phyloP scores from a whole-genome alignment of 2,797 vertebrate genomes.

The Orestias chungarensis region DNA sequence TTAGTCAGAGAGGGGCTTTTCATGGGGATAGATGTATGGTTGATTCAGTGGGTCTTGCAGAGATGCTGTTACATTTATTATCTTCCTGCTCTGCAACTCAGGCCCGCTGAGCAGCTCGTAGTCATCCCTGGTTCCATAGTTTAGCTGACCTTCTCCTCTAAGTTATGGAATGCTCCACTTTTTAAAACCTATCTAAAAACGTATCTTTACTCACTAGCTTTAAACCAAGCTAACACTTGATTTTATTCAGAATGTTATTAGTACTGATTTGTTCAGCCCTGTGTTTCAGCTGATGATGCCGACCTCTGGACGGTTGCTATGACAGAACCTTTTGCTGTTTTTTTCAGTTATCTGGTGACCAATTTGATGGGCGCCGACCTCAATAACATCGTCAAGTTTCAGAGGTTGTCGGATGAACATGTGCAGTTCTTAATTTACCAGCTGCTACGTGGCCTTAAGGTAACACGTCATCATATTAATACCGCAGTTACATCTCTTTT shows the following conservation, averaged over 20 bases:
- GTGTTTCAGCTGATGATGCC: too few relatives aligned
- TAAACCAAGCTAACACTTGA: too few relatives aligned
- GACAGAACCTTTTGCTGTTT: constrained; percentile 31
- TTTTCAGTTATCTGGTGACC: constrained; percentile 92
- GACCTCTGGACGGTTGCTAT: constrained; percentile 60
- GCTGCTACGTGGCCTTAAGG: constrained; percentile 95
- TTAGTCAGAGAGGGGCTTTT: constrained; percentile 6
- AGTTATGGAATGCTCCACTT: too few relatives aligned
- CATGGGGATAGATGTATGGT: constrained; percentile 10
- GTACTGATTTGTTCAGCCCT: too few relatives aligned
- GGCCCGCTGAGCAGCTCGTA: too few relatives aligned
- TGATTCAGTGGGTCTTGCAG: constrained; percentile 18
- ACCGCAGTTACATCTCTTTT: background rate
- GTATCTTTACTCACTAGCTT: too few relatives aligned
- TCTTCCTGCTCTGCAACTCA: too few relatives aligned
- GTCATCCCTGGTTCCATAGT: too few relatives aligned
- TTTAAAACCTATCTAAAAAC: too few relatives aligned
- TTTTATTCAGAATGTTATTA: too few relatives aligned
- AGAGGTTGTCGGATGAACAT: constrained; percentile 94
- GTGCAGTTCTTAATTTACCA: constrained; percentile 98
- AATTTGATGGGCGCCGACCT: constrained; percentile 98
- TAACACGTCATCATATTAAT: constrained; percentile 24
- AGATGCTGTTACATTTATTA: too few relatives aligned
- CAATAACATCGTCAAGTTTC: constrained; percentile 98
- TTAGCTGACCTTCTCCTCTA: too few relatives aligned